phyloP scores from a whole-genome alignment of 2,113 vertebrate species.

The Stegostoma tigrinum region DNA sequence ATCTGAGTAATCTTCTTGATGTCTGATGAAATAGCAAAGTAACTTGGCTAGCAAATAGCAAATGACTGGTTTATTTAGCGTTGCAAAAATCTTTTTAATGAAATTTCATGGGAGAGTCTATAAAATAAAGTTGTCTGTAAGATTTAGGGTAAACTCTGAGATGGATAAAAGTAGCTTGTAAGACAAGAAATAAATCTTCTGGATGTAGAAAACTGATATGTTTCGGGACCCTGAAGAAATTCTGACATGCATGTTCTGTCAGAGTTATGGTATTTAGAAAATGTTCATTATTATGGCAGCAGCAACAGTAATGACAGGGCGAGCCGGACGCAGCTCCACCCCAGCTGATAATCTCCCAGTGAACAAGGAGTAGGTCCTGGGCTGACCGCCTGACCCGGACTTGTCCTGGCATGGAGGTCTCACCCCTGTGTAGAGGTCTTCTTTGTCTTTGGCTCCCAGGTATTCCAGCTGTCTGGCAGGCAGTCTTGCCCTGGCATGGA shows the following conservation, averaged over 20 bases:
- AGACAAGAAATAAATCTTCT: background rate
- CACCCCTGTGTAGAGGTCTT: too few species aligned
- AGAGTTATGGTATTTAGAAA: background rate
- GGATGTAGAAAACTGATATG: background rate
- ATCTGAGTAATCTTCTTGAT: background rate
- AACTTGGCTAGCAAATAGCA: background rate
- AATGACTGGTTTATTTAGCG: background rate
- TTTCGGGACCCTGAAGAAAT: background rate
- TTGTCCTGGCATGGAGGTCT: too few species aligned
- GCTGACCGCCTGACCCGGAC: too few species aligned
- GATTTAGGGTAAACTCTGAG: background rate
- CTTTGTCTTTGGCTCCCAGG: too few species aligned
- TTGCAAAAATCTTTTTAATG: background rate
- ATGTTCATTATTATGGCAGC: too few species aligned
- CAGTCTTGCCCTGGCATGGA: too few species aligned
- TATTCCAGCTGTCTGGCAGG: too few species aligned
- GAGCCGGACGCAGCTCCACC: too few species aligned
- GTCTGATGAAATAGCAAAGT: background rate
- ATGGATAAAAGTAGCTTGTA: background rate
- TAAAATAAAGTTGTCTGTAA: background rate
- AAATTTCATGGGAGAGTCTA: background rate
- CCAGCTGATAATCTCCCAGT: too few species aligned
- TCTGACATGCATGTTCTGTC: background rate
- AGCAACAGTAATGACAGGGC: too few species aligned
- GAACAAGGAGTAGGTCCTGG: too few species aligned